phyloP scores from a whole-genome alignment of 2,888 invertebrate genomes.

The Oscheius onirici region DNA sequence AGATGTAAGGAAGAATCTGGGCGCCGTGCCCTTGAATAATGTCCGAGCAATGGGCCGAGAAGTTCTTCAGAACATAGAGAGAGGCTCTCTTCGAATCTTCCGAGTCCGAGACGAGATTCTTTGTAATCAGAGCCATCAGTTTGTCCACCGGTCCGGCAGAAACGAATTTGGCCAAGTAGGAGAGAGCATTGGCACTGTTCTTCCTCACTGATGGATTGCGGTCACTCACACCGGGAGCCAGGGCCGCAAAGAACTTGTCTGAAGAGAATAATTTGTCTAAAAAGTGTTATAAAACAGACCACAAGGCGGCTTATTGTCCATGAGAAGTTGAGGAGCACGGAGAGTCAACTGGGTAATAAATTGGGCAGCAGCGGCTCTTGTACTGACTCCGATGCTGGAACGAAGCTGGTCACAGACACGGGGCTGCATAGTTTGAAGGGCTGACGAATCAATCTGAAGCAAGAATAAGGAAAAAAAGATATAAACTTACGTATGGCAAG shows the following conservation, averaged over 20 bases:
- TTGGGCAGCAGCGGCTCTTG: constrained; percentile 53
- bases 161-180: constrained; percentile 54
- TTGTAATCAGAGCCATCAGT: constrained; percentile 39
- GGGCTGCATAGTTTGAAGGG: constrained; percentile 39
- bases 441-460: constrained; percentile 39
- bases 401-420: constrained; percentile 47
- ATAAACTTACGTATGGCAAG: constrained; percentile 40
- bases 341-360: constrained; percentile 51
- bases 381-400: constrained; percentile 51
- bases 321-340: constrained; percentile 52
- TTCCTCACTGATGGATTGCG: constrained; percentile 59
- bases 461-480: background rate
- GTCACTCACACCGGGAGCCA: constrained; percentile 52
- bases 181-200: constrained; percentile 52
- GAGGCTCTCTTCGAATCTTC: constrained; percentile 51
- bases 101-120: constrained; percentile 42
- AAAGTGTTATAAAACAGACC: constrained; percentile 27
- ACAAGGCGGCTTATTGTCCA: constrained; percentile 42
- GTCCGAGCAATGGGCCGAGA: constrained; percentile 50
- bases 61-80: constrained; percentile 50
- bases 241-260: constrained; percentile 47
- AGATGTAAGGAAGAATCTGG: constrained; percentile 52
- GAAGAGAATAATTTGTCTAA: too few species aligned
- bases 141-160: constrained; percentile 45
- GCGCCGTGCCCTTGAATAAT: constrained; percentile 42